Evolutionary conservation across 64 coral and sea anemone species (phyloP).

Genomic region (Porites lutea): DNA sequence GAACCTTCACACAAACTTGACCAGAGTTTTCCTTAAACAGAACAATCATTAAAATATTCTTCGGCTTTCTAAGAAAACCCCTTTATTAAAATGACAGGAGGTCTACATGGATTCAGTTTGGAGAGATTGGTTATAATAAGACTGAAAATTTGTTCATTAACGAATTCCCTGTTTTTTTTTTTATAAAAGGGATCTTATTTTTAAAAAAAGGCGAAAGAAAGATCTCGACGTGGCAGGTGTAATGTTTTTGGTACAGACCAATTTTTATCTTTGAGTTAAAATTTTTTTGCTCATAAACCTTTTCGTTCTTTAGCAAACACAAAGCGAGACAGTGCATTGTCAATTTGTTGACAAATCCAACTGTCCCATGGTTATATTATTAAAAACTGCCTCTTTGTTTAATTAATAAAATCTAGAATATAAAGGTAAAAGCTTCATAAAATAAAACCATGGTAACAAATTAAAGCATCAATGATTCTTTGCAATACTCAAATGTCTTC

Average conservation of each 20-base stretch:
- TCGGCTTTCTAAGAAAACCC: too few species aligned
- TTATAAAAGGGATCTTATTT: neutral
- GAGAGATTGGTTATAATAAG: too few species aligned
- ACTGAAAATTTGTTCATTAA: too few species aligned
- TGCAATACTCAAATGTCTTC: too few species aligned
- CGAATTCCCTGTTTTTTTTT: neutral
- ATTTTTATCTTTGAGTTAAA: neutral
- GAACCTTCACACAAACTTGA: too few species aligned
- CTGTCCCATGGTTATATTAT: neutral
- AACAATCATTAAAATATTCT: too few species aligned
- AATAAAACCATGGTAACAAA: conserved; percentile 9
- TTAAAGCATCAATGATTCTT: too few species aligned
- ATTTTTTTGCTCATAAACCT: neutral
- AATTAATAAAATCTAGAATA: neutral
- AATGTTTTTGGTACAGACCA: neutral
- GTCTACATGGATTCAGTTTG: too few species aligned
- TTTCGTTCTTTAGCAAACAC: conserved; percentile 18
- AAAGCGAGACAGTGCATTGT: neutral
- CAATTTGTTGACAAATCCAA: neutral
- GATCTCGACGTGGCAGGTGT: neutral
- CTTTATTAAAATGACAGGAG: too few species aligned
- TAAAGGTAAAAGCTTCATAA: too few species aligned
- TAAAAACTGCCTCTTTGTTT: conserved; percentile 25
- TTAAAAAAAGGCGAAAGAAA: neutral
- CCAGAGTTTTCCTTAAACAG: too few species aligned